phyloP scores from a whole-genome alignment of 1,140 invertebrate genomes.

The Eupristina koningsbergeri region DNA sequence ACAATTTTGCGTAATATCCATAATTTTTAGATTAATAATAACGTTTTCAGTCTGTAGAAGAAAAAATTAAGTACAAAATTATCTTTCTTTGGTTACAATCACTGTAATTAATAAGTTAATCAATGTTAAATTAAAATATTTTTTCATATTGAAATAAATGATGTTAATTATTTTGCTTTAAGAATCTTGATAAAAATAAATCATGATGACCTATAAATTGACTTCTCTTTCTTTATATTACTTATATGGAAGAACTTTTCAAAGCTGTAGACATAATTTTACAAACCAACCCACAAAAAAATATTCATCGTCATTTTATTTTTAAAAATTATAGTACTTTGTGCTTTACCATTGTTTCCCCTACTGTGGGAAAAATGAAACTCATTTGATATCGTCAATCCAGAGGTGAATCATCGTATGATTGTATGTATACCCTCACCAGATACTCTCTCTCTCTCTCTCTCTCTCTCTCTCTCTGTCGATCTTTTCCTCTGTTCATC shows the following conservation, averaged over 20 bases:
- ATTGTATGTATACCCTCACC: conserved; percentile 66
- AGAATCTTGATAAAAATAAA: too few species aligned
- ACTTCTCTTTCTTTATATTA: conserved; percentile 32
- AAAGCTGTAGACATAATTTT: not conserved
- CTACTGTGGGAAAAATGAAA: conserved; percentile 60
- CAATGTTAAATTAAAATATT: too few species aligned
- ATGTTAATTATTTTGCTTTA: too few species aligned
- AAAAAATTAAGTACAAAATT: too few species aligned
- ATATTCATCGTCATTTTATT: not conserved
- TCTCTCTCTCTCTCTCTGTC: conserved; percentile 56
- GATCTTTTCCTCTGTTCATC: too few species aligned
- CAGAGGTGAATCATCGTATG: not conserved
- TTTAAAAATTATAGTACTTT: not conserved
- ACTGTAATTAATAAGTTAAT: too few species aligned
- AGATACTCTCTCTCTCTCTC: conserved; percentile 50
- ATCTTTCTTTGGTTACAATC: too few species aligned
- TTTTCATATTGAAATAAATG: too few species aligned
- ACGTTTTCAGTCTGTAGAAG: too few species aligned
- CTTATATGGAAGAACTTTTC: conserved; percentile 21
- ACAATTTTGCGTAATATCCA: too few species aligned
- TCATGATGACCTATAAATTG: conserved; percentile 41
- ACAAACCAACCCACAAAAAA: not conserved
- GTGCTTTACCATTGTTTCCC: not conserved
- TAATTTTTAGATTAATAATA: too few species aligned
- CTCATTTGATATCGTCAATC: conserved; percentile 61